phyloP scores from a whole-genome alignment of 2,113 vertebrate genomes.

The Bostrychus sinensis region DNA sequence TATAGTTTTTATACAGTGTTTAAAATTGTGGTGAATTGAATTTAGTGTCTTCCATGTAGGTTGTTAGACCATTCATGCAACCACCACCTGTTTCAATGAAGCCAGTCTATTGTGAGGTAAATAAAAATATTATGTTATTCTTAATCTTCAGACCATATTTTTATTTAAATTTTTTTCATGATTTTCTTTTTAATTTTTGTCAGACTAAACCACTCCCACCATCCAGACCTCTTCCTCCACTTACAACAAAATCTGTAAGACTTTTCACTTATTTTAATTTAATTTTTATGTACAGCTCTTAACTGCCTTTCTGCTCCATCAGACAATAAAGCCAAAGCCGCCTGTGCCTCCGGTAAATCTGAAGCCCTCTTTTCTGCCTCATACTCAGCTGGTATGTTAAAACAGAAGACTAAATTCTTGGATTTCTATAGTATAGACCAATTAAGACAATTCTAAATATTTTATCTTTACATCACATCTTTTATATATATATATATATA shows the following conservation, averaged over 20 bases:
- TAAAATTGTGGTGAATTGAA: background rate
- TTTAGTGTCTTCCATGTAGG: constrained; percentile 47
- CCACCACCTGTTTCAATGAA: constrained; percentile 50
- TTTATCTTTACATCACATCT: no score
- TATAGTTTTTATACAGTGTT: background rate
- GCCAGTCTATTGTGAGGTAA: constrained; percentile 58
- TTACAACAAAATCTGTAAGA: constrained; percentile 72
- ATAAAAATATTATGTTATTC: background rate
- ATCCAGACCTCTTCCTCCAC: constrained; percentile 78
- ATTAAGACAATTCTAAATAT: no score
- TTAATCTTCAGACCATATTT: background rate
- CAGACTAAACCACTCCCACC: constrained; percentile 76
- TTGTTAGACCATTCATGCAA: constrained; percentile 51
- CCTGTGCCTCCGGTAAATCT: constrained; percentile 75
- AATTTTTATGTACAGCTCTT: background rate
- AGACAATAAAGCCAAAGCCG: constrained; percentile 68
- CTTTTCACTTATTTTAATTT: background rate
- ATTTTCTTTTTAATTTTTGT: background rate
- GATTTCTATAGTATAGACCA: no score
- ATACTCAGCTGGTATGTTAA: constrained; percentile 68
- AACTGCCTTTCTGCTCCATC: constrained; percentile 15
- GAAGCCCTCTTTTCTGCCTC: constrained; percentile 70
- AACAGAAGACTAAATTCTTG: background rate
- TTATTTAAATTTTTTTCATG: background rate
- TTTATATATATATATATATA: no score